These are phyloP conservation scores for Ennomos fuscantarius DNA, from an alignment of 2,888 invertebrate species.

Conservation along the genomic window DNA sequence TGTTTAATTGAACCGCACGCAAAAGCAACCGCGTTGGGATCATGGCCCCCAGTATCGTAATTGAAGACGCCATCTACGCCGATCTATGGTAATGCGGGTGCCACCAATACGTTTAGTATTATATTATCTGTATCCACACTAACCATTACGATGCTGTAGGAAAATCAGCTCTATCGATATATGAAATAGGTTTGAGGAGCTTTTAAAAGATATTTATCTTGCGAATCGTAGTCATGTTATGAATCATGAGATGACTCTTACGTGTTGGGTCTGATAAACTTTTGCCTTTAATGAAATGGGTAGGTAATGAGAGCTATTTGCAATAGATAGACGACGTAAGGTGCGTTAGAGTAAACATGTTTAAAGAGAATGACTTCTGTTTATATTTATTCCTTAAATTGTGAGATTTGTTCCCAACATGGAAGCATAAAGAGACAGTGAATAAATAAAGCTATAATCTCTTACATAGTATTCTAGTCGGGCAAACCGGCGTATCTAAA, in stretches of 20 bases:
- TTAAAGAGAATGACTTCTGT: too few species aligned
- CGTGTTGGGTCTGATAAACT: constrained; percentile 29
- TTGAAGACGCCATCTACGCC: constrained; percentile 65
- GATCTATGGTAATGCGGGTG: constrained; percentile 63
- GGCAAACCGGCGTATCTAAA: constrained; percentile 53
- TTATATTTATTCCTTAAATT: neutral
- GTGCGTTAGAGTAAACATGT: neutral
- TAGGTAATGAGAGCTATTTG: constrained; percentile 28
- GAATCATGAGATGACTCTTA: constrained; percentile 38
- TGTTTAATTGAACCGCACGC: constrained; percentile 42
- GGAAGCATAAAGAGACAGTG: constrained; percentile 16
- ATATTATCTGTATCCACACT: constrained; percentile 31
- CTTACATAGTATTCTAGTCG: constrained; percentile 35
- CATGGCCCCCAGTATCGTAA: constrained; percentile 58
- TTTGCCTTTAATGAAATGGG: constrained; percentile 31
- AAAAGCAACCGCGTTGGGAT: constrained; percentile 53
- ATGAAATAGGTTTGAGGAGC: constrained; percentile 18
- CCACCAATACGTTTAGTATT: constrained; percentile 13
- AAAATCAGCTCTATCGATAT: constrained; percentile 14
- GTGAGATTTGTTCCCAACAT: too few species aligned
- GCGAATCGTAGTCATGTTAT: constrained; percentile 34
- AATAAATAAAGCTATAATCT: constrained; percentile 33
- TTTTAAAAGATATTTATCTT: constrained; percentile 20
- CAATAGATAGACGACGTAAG: constrained; percentile 3
- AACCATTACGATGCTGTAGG: constrained; percentile 13